These are phyloP conservation scores for Ellobius talpinus DNA, from an alignment of 2,113 vertebrate species.

Conservation along the genomic window DNA sequence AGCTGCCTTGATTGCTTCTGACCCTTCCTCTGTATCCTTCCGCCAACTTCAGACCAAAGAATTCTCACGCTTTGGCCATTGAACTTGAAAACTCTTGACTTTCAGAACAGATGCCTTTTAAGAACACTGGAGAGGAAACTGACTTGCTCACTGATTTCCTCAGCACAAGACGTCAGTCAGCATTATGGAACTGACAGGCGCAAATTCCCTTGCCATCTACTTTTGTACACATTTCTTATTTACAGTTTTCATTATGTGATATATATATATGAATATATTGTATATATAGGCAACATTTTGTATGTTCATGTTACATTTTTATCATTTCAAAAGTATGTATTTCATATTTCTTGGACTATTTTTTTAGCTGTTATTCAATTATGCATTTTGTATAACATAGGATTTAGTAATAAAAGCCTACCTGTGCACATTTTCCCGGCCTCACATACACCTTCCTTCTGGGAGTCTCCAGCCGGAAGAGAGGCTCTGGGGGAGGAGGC, in stretches of 20 bases:
- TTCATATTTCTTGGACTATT: slow-evolving; percentile 87
- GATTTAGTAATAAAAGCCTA: slow-evolving; percentile 87
- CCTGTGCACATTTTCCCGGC: background rate
- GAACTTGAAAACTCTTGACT: slow-evolving; percentile 46
- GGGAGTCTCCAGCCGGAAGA: background rate
- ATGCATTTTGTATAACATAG: slow-evolving; percentile 84
- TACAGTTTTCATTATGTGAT: slow-evolving; percentile 82
- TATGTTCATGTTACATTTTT: slow-evolving; percentile 87
- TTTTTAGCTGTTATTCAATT: slow-evolving; percentile 85
- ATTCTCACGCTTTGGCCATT: background rate
- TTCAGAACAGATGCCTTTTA: slow-evolving; percentile 49
- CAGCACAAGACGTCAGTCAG: background rate
- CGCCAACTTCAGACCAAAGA: background rate
- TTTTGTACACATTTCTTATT: slow-evolving; percentile 88
- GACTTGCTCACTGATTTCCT: background rate
- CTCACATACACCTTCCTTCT: background rate
- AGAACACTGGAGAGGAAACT: background rate
- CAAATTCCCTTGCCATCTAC: background rate
- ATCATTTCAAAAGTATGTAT: slow-evolving; percentile 90
- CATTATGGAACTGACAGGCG: background rate
- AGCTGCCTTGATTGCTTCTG: background rate
- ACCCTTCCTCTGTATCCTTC: background rate
- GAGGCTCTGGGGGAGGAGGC: rapidly evolving
- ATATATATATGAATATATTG: slow-evolving; percentile 82
- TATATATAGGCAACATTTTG: slow-evolving; percentile 84